Percentiles rank a stretch among this genome's conserved stretches.
Conservation (phyloP, 2,888 invertebrate species). For the Leuctra nigra region DNA sequence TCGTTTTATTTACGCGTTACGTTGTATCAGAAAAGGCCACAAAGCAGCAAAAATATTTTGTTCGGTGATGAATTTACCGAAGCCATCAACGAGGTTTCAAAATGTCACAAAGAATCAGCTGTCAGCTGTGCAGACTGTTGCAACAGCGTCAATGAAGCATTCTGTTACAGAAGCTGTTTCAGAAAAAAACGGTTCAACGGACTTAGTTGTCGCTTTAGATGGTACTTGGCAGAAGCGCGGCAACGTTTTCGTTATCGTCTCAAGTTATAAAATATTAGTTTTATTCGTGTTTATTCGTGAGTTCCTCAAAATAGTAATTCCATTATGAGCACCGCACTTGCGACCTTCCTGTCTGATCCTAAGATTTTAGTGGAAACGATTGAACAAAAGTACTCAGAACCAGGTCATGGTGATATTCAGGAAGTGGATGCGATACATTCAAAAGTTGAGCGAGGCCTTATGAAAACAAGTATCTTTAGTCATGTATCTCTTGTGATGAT, state of each 20-base stretch:
- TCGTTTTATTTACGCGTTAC: too few species aligned
- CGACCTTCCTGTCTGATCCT: neutral
- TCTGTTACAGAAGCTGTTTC: too few species aligned
- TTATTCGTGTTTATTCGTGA: slow-evolving; percentile 28
- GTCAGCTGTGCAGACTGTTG: too few species aligned
- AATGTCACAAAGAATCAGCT: too few species aligned
- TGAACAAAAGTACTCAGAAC: slow-evolving; percentile 1
- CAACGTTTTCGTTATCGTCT: slow-evolving; percentile 4
- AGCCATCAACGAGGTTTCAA: too few species aligned
- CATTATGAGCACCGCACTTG: slow-evolving; percentile 24
- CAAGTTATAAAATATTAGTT: slow-evolving; percentile 21
- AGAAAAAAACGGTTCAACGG: too few species aligned
- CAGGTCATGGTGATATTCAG: slow-evolving; percentile 3
- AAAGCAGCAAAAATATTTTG: too few species aligned
- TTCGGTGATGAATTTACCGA: too few species aligned
- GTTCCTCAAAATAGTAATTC: slow-evolving; percentile 26
- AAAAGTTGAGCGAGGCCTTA: neutral
- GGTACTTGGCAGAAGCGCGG: too few species aligned
- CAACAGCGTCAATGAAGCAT: too few species aligned
- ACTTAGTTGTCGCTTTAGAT: too few species aligned
- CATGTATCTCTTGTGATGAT: neutral
- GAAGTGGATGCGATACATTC: slow-evolving; percentile 9
- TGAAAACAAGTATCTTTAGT: neutral
- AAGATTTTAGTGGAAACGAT: neutral
- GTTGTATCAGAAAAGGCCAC: too few species aligned